Evolutionary conservation across 2,113 vertebrate species (phyloP).

Genomic region (Oncorhynchus clarkii): DNA sequence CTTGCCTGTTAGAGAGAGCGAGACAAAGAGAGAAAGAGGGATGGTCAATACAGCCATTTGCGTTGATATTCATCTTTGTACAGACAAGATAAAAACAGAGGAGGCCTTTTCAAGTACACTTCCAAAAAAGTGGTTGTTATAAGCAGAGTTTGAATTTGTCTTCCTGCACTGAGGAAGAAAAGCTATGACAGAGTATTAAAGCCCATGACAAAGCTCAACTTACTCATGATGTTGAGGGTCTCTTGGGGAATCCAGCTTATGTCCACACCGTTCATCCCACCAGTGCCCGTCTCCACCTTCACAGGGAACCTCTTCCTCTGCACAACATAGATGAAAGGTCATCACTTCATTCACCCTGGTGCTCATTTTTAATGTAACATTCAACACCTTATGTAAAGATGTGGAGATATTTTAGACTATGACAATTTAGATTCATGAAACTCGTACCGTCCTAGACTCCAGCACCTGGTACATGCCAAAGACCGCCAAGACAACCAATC

Average conservation of each 20-base stretch:
- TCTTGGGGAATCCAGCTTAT: conserved; percentile 82
- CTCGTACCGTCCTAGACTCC: conserved; percentile 71
- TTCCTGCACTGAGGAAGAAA: not conserved
- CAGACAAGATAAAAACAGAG: too few species aligned
- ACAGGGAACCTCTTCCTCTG: conserved; percentile 70
- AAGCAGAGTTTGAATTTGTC: not conserved
- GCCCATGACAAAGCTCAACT: conserved; percentile 21
- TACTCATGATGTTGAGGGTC: conserved; percentile 78
- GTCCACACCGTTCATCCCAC: conserved; percentile 70
- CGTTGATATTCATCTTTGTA: not conserved
- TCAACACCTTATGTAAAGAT: too few species aligned
- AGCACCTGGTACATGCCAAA: conserved; percentile 74
- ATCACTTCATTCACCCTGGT: not conserved
- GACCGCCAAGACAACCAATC: conserved; percentile 65
- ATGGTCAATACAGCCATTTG: not conserved
- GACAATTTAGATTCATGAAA: not conserved
- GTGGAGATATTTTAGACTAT: not conserved
- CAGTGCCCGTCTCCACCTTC: conserved; percentile 75
- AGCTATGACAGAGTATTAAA: too few species aligned
- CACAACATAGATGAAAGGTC: conserved; percentile 26
- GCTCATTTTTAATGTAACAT: too few species aligned
- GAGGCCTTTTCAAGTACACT: not conserved
- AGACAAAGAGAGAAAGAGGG: too few species aligned
- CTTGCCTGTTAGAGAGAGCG: conserved; percentile 60
- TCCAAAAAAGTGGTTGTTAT: not conserved